Evolutionary conservation across 2,113 vertebrate species (phyloP).

Genomic region (Gadus macrocephalus): DNA sequence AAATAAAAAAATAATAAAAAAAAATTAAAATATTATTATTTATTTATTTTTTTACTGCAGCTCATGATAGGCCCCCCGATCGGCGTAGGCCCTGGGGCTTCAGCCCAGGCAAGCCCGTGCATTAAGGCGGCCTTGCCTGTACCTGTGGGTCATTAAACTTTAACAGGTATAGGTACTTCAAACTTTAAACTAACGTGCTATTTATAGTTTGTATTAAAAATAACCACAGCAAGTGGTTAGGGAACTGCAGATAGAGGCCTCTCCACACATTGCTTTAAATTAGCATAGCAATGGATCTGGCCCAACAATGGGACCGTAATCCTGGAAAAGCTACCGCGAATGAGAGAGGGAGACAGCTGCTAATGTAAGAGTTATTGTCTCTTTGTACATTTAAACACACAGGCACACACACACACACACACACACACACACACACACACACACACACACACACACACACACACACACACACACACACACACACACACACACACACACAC

Average conservation of each 20-base stretch:
- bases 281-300: constrained; percentile 63
- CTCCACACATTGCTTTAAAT: constrained; percentile 66
- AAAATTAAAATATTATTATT: too few relatives aligned
- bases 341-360: constrained; percentile 69
- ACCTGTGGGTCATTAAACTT: too few relatives aligned
- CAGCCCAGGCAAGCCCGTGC: too few relatives aligned
- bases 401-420: neutral
- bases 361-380: constrained; percentile 68
- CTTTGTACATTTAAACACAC: constrained; percentile 51
- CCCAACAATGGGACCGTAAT: constrained; percentile 69
- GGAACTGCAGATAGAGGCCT: constrained; percentile 62
- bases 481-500: too few relatives aligned
- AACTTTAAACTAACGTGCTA: too few relatives aligned
- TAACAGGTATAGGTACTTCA: too few relatives aligned
- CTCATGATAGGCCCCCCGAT: too few relatives aligned
- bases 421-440: neutral
- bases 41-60: too few relatives aligned
- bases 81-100: too few relatives aligned
- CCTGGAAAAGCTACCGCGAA: constrained; percentile 66
- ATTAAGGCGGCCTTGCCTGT: too few relatives aligned
- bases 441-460: too few relatives aligned
- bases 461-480: neutral
- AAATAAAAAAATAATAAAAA: too few relatives aligned
- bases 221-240: constrained; percentile 56
- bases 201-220: constrained; percentile 57